Evolutionary conservation across 2,113 vertebrate species (phyloP), one percentile per base, ranked within the genome.

Genomic region (Macquaria ambigua): DNA sequence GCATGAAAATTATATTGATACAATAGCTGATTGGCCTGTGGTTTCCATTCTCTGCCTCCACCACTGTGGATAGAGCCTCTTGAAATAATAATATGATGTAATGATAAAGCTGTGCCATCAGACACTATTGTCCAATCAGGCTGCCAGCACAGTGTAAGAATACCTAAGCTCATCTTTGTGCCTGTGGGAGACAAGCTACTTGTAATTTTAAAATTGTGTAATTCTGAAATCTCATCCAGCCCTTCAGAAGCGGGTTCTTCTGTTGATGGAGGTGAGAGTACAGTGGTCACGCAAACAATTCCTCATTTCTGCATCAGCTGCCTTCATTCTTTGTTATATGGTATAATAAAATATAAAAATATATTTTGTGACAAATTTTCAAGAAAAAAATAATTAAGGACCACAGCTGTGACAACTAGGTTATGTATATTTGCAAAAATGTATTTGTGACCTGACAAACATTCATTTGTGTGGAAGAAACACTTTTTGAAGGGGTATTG

Each of bases 61-160:
- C 18, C 21, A 63, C 6, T 10, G 10, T 67, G 8, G 20, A 67
- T 28, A 48, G 39, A 79, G 21, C 34, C 41, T 67, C 20, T 64
- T 50, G 16, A 77, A 59, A 66, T 39, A 56, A 71, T 61, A 34
- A 73, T 46, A 59, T 21, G 39, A 28, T 34, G 6, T 34, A 34
- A 53, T 77, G 52, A 77, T 71, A 31, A 69, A 58, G 61, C 28
- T 73, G 37, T 58, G 23, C 56, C 1, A 23, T 52, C 34, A 63
- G 8, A 62, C 18, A 46, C 59, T 23, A 20, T 59, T 37, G 53
- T 43, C 58, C 43, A 41, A 21, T 87, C 69, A 69, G 46, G 23
- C 25, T 58, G 37, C 50, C n/a, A 31, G 55, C 53, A 2, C 21
- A 68, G 28, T 14, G 61, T 31, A 11, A 71, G 67, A 61, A 23